Evolutionary conservation across 2,888 invertebrate species (phyloP), one percentile per base, ranked within the genome.

Genomic region (Malachius bipustulatus): DNA sequence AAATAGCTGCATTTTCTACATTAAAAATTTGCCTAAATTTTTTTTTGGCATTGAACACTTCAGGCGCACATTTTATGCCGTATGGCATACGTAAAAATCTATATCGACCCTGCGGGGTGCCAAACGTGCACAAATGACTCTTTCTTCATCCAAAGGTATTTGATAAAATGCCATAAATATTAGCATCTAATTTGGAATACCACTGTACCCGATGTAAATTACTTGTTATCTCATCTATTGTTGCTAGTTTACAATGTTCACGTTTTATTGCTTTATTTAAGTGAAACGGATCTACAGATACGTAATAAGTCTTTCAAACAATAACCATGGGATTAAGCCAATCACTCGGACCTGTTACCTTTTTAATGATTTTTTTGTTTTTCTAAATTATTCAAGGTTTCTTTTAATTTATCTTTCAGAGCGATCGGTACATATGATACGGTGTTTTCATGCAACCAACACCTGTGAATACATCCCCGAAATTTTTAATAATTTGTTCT

Each of bases 31-130:
- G 43, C n/a, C 33, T 37, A 32, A 48, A 47, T 8, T 47, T 38
- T 10, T 43, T 16, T 9, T 36, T 27, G 34, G 45, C 41, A 19
- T 30, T 34, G 14, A 33, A n/a, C 52, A 51, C n/a, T n/a, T n/a
- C n/a, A n/a, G n/a, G n/a, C n/a, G n/a, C n/a, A n/a, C n/a, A n/a
- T n/a, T n/a, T n/a, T n/a, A n/a, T n/a, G n/a, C n/a, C n/a, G 38
- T 42, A 53, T 2, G 52, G 48, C 36, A 54, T 38, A 16, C 46
- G 24, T 14, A 42, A 28, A 37, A 46, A 52, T 31, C 37, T 46
- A 32, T 48, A 54, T 14, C 50, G 32, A 4, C 51, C 55, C 32
- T 51, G 49, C 1, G 50, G 51, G 1, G 51, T 54, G 26, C 44
- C 42, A 34, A 55, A 53, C 3, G 47, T 50, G 2, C 46, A 46